Base-by-base conservation (phyloP, 2,888 invertebrate genomes). In the Rotaria sp. region DNA sequence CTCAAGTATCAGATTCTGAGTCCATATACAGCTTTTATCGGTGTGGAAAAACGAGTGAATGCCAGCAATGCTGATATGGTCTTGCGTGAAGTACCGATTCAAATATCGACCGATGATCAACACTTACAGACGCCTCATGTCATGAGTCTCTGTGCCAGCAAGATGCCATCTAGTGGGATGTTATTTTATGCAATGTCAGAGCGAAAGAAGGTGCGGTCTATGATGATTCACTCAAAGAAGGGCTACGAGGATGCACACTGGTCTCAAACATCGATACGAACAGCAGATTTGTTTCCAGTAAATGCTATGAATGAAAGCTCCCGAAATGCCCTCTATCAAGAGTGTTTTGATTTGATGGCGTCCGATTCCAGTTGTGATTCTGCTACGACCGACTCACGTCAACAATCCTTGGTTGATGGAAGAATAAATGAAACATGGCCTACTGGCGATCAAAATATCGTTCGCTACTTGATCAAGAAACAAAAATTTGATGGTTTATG, bases 321-420 rank as follows among this genome's bases (percentile, higher is more conserved):
- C n/a, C n/a, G n/a, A n/a, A n/a, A n/a, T n/a, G n/a, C n/a, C n/a
- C n/a, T n/a, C n/a, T n/a, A n/a, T n/a, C n/a, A n/a, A n/a, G n/a
- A n/a, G n/a, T n/a, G n/a, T n/a, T n/a, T n/a, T n/a, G n/a, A n/a
- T n/a, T n/a, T n/a, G n/a, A n/a, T n/a, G n/a, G n/a, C n/a, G n/a
- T n/a, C n/a, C n/a, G n/a, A n/a, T n/a, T n/a, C n/a, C n/a, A n/a
- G n/a, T n/a, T n/a, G n/a, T 55, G 11, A 5, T 24, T 55, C 11
- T 11, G 11, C 2, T 8, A 11, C 4, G 3, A 5, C 8, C 8
- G 8, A 3, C 3, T 5, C 8, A 8, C 3, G 8, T 8, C 41
- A 41, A 8, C 3, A 55, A 3, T 8, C 4, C 18, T 55, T 4
- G 7, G 4, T 5, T 10, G 55, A 24, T 8, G 21, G 11, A 18